Base-by-base conservation (phyloP, 1,140 invertebrate genomes). In the Calephelis virginiensis region DNA sequence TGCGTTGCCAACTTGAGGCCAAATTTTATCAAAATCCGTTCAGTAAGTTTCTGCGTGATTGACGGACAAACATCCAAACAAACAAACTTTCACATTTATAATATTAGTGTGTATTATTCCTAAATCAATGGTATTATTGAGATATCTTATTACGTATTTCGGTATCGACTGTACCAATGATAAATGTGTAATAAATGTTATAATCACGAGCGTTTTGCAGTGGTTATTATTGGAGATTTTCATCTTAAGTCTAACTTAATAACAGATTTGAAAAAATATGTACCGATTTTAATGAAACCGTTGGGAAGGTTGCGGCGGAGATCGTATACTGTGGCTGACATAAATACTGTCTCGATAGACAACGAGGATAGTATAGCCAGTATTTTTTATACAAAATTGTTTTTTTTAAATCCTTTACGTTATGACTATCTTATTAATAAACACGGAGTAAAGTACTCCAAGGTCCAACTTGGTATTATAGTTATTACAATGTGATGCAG, bases 291-390 rank as follows among this genome's bases (percentile, higher is more conserved):
- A 59, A 38, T 38, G 28, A 38, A 59, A 59, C 17, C 53, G 53
- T 59, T 59, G 37, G 28, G 53, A 59, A 59, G 53, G 53, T 59
- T 38, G 50, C 53, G 37, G 53, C 28, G 53, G 53, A 38, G 53
- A 59, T 59, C 37, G 53, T 59, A 59, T 59, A 37, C 28, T 59
- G 12, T 11, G 28, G n/a, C 53, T 59, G 53, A 59, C 53, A 59
- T 59, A 59, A 59, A 59, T 59, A 59, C 53, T 38, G 53, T 59
- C 10, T 59, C 28, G 53, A 59, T 59, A 59, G 53, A 12, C 53
- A 8, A 59, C 28, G 28, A 8, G 53, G 53, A 59, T 59, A 59
- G 53, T 59, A 10, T 59, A 59, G 53, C 37, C 17, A 10, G 53
- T 6, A 53, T 37, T 59, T 38, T 7, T 6, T 6, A 11, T 48